Conservation (phyloP, 2,113 vertebrate genomes). For the Archocentrus centrarchus region DNA sequence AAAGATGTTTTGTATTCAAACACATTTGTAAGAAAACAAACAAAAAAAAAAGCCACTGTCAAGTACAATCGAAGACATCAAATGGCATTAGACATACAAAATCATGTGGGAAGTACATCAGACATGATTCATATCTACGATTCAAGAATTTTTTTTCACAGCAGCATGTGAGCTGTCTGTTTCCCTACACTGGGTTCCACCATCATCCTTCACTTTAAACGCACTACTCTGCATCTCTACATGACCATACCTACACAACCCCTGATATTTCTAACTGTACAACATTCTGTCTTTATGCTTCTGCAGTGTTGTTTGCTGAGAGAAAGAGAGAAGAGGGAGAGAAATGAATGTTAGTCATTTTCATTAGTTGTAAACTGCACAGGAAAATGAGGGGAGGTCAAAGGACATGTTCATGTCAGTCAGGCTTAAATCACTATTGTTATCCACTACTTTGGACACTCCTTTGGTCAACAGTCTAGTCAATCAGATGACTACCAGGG, state of each 20-base stretch:
- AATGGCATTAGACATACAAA: conserved; percentile 43
- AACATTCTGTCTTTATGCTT: conserved; percentile 48
- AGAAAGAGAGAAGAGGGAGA: conserved; percentile 35
- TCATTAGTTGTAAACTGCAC: conserved; percentile 62
- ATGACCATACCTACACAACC: conserved; percentile 30
- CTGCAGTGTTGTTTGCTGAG: conserved; percentile 26
- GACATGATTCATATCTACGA: conserved; percentile 56
- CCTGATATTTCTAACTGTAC: conserved; percentile 54
- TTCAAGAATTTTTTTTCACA: conserved; percentile 51
- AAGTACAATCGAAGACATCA: conserved; percentile 54
- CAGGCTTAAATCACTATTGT: conserved; percentile 49
- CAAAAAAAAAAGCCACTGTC: conserved; percentile 46
- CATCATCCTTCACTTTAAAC: conserved; percentile 25
- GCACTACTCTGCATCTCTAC: conserved; percentile 49
- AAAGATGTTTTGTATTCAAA: conserved; percentile 36
- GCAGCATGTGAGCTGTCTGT: conserved; percentile 57
- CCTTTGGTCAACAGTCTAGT: conserved; percentile 76
- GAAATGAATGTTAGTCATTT: conserved; percentile 56
- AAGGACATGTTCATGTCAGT: conserved; percentile 63
- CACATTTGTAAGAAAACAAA: conserved; percentile 19
- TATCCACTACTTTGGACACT: conserved; percentile 74
- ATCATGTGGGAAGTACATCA: conserved; percentile 51
- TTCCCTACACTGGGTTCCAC: conserved; percentile 53
- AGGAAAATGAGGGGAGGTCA: conserved; percentile 23
- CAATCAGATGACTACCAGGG: conserved; percentile 59